These are phyloP conservation scores for Periophthalmus modestus DNA, from an alignment of 2,113 vertebrate genomes.

Conservation along the genomic window DNA sequence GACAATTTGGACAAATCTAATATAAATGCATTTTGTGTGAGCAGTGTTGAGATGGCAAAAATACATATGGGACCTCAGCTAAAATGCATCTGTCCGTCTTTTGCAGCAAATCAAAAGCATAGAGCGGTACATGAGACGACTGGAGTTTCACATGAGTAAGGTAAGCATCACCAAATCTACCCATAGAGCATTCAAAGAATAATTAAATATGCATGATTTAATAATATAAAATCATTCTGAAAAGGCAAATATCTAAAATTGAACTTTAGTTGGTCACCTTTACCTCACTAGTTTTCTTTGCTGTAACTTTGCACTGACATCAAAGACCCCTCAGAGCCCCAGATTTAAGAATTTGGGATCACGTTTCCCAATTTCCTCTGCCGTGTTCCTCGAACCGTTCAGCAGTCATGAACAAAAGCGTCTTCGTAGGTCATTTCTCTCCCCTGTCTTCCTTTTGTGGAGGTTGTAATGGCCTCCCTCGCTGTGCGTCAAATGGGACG, in stretches of 20 bases:
- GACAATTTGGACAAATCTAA: neutral
- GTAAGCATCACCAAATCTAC: slow-evolving; percentile 68
- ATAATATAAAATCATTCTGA: neutral
- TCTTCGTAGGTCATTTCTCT: slow-evolving; percentile 39
- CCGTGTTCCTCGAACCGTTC: slow-evolving; percentile 6
- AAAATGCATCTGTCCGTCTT: slow-evolving; percentile 5
- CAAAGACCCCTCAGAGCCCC: neutral
- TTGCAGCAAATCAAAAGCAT: slow-evolving; percentile 97
- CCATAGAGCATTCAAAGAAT: neutral
- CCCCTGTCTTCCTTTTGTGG: slow-evolving; percentile 26
- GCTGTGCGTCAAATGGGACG: slow-evolving; percentile 59
- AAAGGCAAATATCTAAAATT: neutral
- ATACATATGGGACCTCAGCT: neutral
- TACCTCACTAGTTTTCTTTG: neutral
- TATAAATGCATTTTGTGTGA: neutral
- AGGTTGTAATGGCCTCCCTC: slow-evolving; percentile 30
- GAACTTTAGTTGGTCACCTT: neutral
- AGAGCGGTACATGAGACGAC: slow-evolving; percentile 93
- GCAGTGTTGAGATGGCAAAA: neutral
- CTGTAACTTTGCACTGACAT: neutral
- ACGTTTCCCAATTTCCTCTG: slow-evolving; percentile 9
- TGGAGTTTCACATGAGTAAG: slow-evolving; percentile 99
- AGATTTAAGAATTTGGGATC: slow-evolving; percentile 6
- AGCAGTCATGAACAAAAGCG: slow-evolving; percentile 37
- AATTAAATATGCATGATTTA: no score